Evolutionary conservation across 2,797 vertebrate genomes (phyloP).

Genomic region (Micrastur ruficollis): DNA sequence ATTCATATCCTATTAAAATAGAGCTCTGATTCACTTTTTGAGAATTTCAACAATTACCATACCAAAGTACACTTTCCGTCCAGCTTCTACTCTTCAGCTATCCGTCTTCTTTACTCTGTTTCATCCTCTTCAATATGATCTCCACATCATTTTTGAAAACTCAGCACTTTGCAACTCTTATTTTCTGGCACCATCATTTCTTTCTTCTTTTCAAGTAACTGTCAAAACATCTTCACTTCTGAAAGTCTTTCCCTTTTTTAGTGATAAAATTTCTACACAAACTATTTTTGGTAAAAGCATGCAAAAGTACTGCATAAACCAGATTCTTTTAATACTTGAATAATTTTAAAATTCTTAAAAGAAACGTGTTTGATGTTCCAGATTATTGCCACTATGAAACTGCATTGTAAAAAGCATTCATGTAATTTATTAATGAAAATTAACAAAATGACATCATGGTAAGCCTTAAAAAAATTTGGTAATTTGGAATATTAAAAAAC

Average conservation of each 20-base stretch:
- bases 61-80: not conserved
- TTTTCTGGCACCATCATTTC: not conserved
- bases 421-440: not conserved
- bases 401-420: not conserved
- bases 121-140: not conserved
- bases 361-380: not conserved
- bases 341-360: not conserved
- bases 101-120: not conserved
- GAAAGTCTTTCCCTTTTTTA: not conserved
- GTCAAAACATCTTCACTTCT: not conserved
- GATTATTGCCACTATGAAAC: not conserved
- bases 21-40: not conserved
- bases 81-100: not conserved
- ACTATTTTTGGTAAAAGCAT: not conserved
- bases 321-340: not conserved
- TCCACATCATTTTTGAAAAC: not conserved
- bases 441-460: not conserved
- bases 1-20: slow-evolving; percentile 21
- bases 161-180: not conserved
- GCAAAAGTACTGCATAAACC: not conserved
- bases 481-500: not conserved
- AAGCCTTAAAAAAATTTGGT: not conserved
- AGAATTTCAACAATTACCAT: slow-evolving; percentile 14
- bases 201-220: not conserved
- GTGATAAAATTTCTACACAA: not conserved